A percentile compares a stretch with the other conserved stretches of the same genome.
Evolutionary conservation across 2,888 invertebrate species (phyloP).

Genomic region (Drosophila aldrichi): DNA sequence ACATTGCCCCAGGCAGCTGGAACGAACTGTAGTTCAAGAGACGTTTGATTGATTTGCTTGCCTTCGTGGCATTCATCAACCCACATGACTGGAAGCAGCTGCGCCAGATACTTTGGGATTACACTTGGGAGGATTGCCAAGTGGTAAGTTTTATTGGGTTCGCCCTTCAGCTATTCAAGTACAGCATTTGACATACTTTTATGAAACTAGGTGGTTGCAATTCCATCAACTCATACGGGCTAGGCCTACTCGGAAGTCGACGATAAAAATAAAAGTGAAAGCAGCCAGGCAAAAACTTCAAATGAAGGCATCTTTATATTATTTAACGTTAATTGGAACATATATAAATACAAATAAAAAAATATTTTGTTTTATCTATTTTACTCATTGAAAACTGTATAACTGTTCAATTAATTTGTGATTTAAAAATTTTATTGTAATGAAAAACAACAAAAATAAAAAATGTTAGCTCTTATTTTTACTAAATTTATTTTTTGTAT

Average conservation of each 20-base stretch:
- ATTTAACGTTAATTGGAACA: too few relatives aligned
- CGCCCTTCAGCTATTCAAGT: conserved; percentile 21
- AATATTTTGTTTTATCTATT: too few relatives aligned
- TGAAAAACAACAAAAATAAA: too few relatives aligned
- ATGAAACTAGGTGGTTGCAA: conserved; percentile 23
- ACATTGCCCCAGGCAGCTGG: conserved; percentile 41
- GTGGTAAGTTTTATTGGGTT: conserved; percentile 46
- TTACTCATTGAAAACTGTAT: too few relatives aligned
- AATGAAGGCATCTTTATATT: neutral
- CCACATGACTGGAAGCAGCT: conserved; percentile 20
- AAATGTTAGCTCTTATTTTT: too few relatives aligned
- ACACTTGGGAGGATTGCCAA: conserved; percentile 18
- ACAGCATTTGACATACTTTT: conserved; percentile 31
- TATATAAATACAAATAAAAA: too few relatives aligned
- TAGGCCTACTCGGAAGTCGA: neutral
- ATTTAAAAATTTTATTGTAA: too few relatives aligned
- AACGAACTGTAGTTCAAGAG: neutral
- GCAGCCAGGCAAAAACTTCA: neutral
- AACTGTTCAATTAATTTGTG: too few relatives aligned
- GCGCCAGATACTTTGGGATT: conserved; percentile 21
- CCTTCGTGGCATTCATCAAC: conserved; percentile 32
- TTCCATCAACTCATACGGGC: conserved; percentile 12
- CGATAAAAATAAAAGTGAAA: too few relatives aligned
- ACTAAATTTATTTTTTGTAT: too few relatives aligned
- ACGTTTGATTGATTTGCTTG: conserved; percentile 52